phyloP scores from a whole-genome alignment of 1,140 invertebrate genomes.

The Arion vulgaris region DNA sequence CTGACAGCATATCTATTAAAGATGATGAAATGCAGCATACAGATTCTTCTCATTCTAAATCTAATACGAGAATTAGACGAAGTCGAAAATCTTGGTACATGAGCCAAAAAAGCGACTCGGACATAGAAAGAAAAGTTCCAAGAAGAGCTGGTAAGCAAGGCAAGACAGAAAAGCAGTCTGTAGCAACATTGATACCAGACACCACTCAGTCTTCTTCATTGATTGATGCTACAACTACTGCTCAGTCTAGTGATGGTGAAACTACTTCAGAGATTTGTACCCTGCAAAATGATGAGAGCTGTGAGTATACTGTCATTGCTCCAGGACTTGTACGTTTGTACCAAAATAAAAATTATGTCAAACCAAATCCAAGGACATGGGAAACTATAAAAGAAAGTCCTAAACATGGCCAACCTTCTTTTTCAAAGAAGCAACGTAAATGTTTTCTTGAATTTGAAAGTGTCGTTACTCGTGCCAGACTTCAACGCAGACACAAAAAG shows the following conservation, averaged over 20 bases:
- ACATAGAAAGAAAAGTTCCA: neutral
- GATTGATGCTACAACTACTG: neutral
- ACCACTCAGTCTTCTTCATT: neutral
- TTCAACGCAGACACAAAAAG: conserved; percentile 23
- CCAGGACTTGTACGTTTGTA: neutral
- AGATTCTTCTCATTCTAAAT: neutral
- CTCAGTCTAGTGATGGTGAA: neutral
- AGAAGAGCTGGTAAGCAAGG: neutral
- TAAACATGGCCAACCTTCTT: neutral
- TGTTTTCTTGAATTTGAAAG: conserved; percentile 6
- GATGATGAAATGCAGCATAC: neutral
- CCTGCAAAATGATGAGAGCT: neutral
- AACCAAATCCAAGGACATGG: neutral
- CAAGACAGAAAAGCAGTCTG: neutral
- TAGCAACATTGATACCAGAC: neutral
- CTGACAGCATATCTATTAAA: neutral
- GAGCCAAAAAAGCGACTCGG: neutral
- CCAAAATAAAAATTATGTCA: neutral
- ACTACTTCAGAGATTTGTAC: too few species aligned
- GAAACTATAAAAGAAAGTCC: conserved; percentile 24
- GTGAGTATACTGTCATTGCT: neutral
- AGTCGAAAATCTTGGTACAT: conserved; percentile 16
- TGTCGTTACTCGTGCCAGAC: conserved; percentile 1
- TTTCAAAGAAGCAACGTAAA: conserved; percentile 2
- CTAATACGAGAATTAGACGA: neutral